Evolutionary conservation across 2,888 invertebrate genomes (phyloP).

Genomic region (Drosophila macrospina): DNA sequence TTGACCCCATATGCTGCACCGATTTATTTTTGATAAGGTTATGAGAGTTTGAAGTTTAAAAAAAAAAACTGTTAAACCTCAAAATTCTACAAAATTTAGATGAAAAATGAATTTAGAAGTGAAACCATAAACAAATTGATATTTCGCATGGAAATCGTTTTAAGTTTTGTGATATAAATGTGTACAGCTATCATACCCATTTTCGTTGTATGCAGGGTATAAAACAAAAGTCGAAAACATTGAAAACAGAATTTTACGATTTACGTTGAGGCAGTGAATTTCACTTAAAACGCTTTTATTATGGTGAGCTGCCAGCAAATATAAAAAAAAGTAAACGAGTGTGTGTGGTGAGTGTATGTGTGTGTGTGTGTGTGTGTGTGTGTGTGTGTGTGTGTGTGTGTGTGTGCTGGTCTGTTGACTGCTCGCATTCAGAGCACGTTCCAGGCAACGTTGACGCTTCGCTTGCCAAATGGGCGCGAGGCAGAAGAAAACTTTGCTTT

Average conservation of each 20-base stretch:
- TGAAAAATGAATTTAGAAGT: background rate
- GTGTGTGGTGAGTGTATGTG: background rate
- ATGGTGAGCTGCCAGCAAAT: constrained; percentile 58
- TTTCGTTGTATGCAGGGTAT: background rate
- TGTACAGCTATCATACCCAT: background rate
- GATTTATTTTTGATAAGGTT: too few relatives aligned
- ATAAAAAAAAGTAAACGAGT: constrained; percentile 34
- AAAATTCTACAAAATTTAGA: background rate
- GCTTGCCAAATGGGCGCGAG: constrained; percentile 68
- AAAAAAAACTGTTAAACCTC: too few relatives aligned
- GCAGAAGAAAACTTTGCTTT: constrained; percentile 54
- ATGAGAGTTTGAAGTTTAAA: too few relatives aligned
- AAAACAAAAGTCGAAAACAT: constrained; percentile 50
- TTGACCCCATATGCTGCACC: too few relatives aligned
- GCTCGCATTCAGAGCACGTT: constrained; percentile 76
- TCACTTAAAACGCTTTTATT: constrained; percentile 79
- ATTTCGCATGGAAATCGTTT: background rate
- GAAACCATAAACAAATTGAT: background rate
- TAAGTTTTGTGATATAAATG: too few relatives aligned
- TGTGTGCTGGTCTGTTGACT: constrained; percentile 51
- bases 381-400: constrained; percentile 10
- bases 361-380: constrained; percentile 21
- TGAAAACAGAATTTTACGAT: constrained; percentile 78
- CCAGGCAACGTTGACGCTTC: constrained; percentile 73
- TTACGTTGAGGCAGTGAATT: constrained; percentile 76